A percentile compares a stretch with the other conserved stretches of the same genome.
phyloP scores from a whole-genome alignment of 2,888 invertebrate genomes.

The Tetrapedia diversipes region DNA sequence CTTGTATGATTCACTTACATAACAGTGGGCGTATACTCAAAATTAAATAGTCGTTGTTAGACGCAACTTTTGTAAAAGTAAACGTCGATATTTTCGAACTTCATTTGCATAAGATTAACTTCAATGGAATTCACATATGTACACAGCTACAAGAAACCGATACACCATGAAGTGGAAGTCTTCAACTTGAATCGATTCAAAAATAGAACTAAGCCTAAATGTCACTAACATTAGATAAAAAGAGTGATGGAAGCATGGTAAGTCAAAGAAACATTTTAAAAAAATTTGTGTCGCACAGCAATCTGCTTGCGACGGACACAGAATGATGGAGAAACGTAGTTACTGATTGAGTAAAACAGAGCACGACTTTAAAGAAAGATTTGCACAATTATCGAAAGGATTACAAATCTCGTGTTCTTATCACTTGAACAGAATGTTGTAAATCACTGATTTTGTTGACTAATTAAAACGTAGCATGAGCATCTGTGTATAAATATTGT shows the following conservation, averaged over 20 bases:
- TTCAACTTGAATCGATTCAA: constrained; percentile 14
- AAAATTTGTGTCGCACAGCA: not conserved
- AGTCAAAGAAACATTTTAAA: not conserved
- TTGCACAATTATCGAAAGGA: not conserved
- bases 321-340: not conserved
- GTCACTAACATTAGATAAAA: constrained; percentile 3
- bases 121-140: not conserved
- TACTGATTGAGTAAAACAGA: not conserved
- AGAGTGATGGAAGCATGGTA: not conserved
- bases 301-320: not conserved
- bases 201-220: constrained; percentile 15
- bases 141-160: not conserved
- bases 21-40: constrained; percentile 67
- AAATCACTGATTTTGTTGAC: constrained; percentile 1
- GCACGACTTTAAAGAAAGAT: not conserved
- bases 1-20: constrained; percentile 58
- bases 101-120: not conserved
- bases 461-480: constrained; percentile 4
- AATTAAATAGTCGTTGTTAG: constrained; percentile 52
- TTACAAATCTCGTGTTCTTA: not conserved
- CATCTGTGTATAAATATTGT: not conserved
- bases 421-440: not conserved
- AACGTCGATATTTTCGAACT: not conserved
- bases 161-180: not conserved
- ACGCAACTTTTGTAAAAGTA: constrained; percentile 27